These are phyloP conservation scores for Zygothrica quintamaculata DNA, from an alignment of 2,888 invertebrate genomes.

Conservation along the genomic window DNA sequence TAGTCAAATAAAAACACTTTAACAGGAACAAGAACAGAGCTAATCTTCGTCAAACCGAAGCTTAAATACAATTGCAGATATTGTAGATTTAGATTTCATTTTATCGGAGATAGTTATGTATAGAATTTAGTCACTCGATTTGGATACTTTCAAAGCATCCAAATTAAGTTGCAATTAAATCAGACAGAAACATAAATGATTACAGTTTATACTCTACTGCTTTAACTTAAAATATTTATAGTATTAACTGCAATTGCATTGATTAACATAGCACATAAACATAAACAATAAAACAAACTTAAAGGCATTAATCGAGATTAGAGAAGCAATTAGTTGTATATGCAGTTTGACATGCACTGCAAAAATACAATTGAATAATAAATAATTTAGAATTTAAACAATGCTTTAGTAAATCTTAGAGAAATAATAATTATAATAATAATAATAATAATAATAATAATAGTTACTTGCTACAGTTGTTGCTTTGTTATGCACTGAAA, in stretches of 20 bases:
- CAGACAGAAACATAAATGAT: no score
- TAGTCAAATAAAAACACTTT: constrained; percentile 18
- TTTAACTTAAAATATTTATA: no score
- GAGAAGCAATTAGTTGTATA: constrained; percentile 3
- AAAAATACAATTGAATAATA: constrained; percentile 3
- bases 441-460: constrained; percentile 31
- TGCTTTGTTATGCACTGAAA: constrained; percentile 16
- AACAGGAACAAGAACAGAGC: constrained; percentile 26
- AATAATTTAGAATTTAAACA: constrained; percentile 11
- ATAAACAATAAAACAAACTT: constrained; percentile 6
- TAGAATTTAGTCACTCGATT: no score
- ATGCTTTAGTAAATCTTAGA: no score
- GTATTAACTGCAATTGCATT: no score
- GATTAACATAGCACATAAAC: no score
- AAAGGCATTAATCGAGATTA: constrained; percentile 28
- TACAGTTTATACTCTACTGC: no score
- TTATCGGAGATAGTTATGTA: no score
- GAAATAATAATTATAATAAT: no score
- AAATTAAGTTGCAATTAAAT: no score
- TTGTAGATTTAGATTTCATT: no score
- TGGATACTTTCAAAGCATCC: no score
- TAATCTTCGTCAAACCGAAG: constrained; percentile 14
- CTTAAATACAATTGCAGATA: constrained; percentile 3
- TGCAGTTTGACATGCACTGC: constrained; percentile 40
- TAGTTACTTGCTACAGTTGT: constrained; percentile 63